Evolutionary conservation across 2,797 vertebrate genomes (phyloP), one percentile per base, ranked within the genome.

Genomic region (Cephalopachus bancanus): DNA sequence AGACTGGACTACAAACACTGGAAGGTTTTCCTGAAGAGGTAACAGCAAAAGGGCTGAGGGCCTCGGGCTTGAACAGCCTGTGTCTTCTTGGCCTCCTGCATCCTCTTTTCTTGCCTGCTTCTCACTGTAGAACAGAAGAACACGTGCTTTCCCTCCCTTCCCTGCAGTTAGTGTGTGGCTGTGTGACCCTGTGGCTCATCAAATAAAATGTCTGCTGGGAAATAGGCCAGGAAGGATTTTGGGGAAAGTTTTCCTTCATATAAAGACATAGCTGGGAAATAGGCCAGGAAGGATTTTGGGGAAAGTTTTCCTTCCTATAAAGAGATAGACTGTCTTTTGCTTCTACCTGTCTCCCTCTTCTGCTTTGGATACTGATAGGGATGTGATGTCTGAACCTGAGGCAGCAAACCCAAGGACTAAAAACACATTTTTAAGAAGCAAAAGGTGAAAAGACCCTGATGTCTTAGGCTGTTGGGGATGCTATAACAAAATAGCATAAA

Each of bases 1-100:
- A 8, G 59, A 79, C 59, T 44, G 8, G 30, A 62, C 22, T 33
- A 33, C 12, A 30, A 37, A 69, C 12, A 26, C 30, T 55, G n/a
- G 15, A 75, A 87, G n/a, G 10, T 74, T 83, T 86, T 94, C 83
- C 72, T n/a, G 28, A 89, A 88, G 44, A 75, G n/a, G 28, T 65
- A 67, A 53, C 6, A 83, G 28, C 30, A 22, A 30, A 89, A 78
- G 37, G 20, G 30, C 28, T 51, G 15, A 64, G 30, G 51, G 37
- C 24, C 62, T 89, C 20, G 1, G 3, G 24, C n/a, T 30, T 79
- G 51, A 60, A 33, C 3, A 53, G 26, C 92, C 14, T 67, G 15
- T 69, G 84, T 81, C n/a, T 49, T 75, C 14, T 75, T 79, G 4
- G 55, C 49, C 51, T 62, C 57, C 67, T 28, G 20, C 26, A 19